These are phyloP conservation scores for Apamea monoglypha DNA, from an alignment of 2,888 invertebrate species.

Conservation along the genomic window DNA sequence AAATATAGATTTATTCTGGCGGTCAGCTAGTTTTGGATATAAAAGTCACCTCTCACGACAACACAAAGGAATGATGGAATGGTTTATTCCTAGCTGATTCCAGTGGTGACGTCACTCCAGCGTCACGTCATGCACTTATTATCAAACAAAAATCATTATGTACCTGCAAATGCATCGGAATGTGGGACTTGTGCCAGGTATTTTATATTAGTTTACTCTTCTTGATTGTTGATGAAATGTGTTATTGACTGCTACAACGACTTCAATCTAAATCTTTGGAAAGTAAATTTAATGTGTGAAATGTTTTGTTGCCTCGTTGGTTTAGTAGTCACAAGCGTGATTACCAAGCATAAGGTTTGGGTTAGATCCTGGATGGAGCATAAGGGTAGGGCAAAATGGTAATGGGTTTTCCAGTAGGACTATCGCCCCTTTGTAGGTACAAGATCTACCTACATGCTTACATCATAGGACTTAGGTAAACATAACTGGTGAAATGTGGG, in stretches of 20 bases:
- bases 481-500: not conserved
- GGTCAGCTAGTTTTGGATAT: not conserved
- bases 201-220: constrained; percentile 26
- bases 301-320: not conserved
- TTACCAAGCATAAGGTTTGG: not conserved
- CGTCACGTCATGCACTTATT: constrained; percentile 8
- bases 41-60: not conserved
- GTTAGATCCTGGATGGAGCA: not conserved
- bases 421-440: too few species aligned
- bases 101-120: constrained; percentile 30
- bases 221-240: constrained; percentile 10
- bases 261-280: not conserved
- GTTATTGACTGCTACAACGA: constrained; percentile 2
- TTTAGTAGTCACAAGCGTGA: not conserved
- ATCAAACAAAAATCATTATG: constrained; percentile 43
- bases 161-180: constrained; percentile 50
- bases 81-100: constrained; percentile 31
- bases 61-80: constrained; percentile 14
- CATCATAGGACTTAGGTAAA: not conserved
- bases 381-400: not conserved
- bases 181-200: constrained; percentile 47
- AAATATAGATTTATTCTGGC: too few species aligned
- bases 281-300: not conserved
- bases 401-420: not conserved
- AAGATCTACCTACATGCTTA: not conserved